Evolutionary conservation across 2,797 vertebrate genomes (phyloP).

Genomic region (Coregonus ussuriensis): DNA sequence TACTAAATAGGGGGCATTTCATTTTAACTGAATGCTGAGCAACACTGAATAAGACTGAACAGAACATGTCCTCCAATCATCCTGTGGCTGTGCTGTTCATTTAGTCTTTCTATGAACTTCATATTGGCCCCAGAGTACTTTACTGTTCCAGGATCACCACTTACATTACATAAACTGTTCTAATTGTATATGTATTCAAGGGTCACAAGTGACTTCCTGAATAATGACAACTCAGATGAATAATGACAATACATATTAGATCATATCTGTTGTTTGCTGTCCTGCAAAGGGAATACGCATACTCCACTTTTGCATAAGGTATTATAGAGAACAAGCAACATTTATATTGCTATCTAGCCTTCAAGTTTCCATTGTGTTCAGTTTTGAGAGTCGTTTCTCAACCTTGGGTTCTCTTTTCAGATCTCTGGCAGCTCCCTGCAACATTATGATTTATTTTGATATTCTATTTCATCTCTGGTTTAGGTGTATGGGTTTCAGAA

Average conservation of each 20-base stretch:
- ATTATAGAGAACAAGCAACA: not conserved
- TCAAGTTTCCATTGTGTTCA: not conserved
- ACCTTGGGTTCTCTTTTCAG: no score
- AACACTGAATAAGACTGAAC: not conserved
- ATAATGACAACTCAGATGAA: not conserved
- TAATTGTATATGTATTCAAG: no score
- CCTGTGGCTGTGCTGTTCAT: not conserved
- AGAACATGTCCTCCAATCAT: not conserved
- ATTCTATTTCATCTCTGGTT: conserved; percentile 11
- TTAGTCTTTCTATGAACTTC: no score
- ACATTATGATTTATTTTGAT: no score
- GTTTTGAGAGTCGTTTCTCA: not conserved
- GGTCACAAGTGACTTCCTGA: no score
- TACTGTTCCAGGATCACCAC: not conserved
- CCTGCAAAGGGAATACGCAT: not conserved
- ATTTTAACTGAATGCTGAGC: not conserved
- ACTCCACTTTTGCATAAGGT: not conserved
- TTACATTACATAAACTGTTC: not conserved
- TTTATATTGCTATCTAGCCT: not conserved
- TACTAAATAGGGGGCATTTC: conserved; percentile 1
- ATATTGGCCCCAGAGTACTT: not conserved
- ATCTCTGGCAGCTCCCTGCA: conserved; percentile 10
- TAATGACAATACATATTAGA: not conserved
- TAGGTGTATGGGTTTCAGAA: conserved; percentile 7
- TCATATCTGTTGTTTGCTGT: not conserved